Evolutionary conservation across 2,797 vertebrate species (phyloP).

Genomic region (Anguilla anguilla): DNA sequence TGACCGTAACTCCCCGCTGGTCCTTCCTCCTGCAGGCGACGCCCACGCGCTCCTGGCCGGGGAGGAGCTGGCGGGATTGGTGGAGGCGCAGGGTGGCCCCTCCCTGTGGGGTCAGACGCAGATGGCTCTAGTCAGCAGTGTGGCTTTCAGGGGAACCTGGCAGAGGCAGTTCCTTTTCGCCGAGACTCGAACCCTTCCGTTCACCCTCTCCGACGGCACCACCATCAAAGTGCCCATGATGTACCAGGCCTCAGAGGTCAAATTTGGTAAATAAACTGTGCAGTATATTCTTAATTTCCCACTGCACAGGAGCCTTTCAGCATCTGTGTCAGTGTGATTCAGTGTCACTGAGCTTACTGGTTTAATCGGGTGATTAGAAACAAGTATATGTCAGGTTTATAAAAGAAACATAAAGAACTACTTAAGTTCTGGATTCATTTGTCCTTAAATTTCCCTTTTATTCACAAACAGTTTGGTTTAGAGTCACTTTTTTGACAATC

Average conservation of each 20-base stretch:
- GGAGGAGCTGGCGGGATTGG: constrained; percentile 49
- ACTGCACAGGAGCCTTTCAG: neutral
- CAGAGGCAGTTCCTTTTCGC: constrained; percentile 81
- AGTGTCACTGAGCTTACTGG: neutral
- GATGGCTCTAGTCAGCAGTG: constrained; percentile 78
- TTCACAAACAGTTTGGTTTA: neutral
- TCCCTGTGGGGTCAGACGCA: constrained; percentile 56
- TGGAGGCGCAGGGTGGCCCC: constrained; percentile 61
- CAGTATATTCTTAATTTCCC: neutral
- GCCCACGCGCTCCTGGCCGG: constrained; percentile 28
- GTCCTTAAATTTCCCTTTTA: neutral
- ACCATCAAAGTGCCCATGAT: constrained; percentile 85
- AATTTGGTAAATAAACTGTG: constrained; percentile 77
- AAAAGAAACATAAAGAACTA: neutral
- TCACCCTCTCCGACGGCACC: constrained; percentile 72
- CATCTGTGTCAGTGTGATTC: neutral
- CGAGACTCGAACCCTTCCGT: constrained; percentile 82
- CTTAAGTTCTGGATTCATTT: neutral
- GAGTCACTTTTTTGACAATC: neutral
- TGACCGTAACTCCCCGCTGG: neutral
- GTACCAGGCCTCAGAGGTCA: constrained; percentile 83
- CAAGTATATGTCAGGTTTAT: neutral
- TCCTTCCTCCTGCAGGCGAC: constrained; percentile 65
- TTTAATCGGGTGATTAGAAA: neutral
- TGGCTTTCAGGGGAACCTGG: constrained; percentile 85